Percentiles rank a stretch among this genome's conserved stretches.
Evolutionary conservation across 2,113 vertebrate species (phyloP).

Genomic region (Pholis gunnellus): DNA sequence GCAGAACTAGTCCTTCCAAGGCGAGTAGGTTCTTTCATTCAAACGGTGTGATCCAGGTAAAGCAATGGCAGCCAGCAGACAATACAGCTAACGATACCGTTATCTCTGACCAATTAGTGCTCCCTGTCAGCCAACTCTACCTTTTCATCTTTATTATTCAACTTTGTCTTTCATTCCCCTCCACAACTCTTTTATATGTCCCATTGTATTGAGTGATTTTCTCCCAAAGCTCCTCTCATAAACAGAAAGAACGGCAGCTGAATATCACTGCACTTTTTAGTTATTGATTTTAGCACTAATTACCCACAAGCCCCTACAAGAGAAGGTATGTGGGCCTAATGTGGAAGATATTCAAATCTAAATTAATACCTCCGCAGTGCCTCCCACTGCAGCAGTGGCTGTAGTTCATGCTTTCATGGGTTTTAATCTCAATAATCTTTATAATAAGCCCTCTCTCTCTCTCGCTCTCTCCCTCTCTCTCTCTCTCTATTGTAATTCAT

Average conservation of each 20-base stretch:
- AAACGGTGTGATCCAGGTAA: constrained; percentile 24
- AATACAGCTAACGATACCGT: constrained; percentile 12
- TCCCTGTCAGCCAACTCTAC: constrained; percentile 13
- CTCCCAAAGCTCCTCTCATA: constrained; percentile 24
- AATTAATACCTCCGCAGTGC: constrained; percentile 62
- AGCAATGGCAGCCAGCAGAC: constrained; percentile 10
- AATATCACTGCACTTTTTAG: constrained; percentile 58
- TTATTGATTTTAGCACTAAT: constrained; percentile 76
- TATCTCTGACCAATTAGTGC: constrained; percentile 26
- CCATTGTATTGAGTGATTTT: constrained; percentile 37
- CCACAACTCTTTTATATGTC: constrained; percentile 16
- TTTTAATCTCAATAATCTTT: constrained; percentile 74
- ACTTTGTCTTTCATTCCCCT: constrained; percentile 22
- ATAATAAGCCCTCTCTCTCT: constrained; percentile 39
- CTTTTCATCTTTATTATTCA: constrained; percentile 44
- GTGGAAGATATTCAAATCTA: constrained; percentile 68
- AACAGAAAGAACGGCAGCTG: constrained; percentile 40
- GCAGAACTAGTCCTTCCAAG: constrained; percentile 2
- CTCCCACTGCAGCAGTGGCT: constrained; percentile 41
- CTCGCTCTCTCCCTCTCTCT: constrained; percentile 2
- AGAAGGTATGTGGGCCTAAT: constrained; percentile 43
- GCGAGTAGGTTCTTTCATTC: constrained; percentile 31
- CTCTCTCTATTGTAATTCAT: constrained; percentile 58
- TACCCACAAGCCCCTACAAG: constrained; percentile 67
- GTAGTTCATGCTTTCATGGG: constrained; percentile 47